Evolutionary conservation across 1,140 invertebrate species (phyloP).

Genomic region (Drosophila parabipectinata): DNA sequence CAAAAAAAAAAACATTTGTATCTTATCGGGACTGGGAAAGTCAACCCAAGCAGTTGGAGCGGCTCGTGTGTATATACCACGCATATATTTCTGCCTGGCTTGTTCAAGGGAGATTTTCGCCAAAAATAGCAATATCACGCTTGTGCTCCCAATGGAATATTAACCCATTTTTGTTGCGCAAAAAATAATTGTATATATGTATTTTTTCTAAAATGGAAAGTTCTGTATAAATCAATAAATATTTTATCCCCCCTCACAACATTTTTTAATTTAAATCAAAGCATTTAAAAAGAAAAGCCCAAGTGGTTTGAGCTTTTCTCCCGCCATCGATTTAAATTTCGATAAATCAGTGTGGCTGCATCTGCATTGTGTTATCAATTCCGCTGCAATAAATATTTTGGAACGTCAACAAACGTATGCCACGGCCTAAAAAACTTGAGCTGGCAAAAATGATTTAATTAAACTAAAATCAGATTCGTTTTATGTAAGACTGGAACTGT

Average conservation of each 20-base stretch:
- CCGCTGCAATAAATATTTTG: constrained; percentile 18
- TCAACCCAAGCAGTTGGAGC: constrained; percentile 1
- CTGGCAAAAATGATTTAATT: constrained; percentile 4
- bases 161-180: not conserved
- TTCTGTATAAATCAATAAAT: too few species aligned
- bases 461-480: not conserved
- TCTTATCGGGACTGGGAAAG: constrained; percentile 14
- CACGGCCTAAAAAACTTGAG: constrained; percentile 26
- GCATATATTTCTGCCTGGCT: constrained; percentile 8
- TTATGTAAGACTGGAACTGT: not conserved
- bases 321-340: constrained; percentile 11
- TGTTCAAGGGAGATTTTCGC: not conserved
- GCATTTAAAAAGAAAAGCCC: not conserved
- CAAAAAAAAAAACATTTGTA: constrained; percentile 1
- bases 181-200: not conserved
- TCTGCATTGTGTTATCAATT: not conserved
- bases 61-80: not conserved
- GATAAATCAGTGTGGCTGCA: constrained; percentile 19
- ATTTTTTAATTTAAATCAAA: not conserved
- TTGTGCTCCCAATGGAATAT: not conserved
- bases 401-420: constrained; percentile 51
- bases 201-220: too few species aligned
- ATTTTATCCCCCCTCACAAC: not conserved
- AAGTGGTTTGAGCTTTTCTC: not conserved
- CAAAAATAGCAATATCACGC: constrained; percentile 16